phyloP scores from a whole-genome alignment of 2,797 vertebrate genomes.

The Mastacembelus armatus region DNA sequence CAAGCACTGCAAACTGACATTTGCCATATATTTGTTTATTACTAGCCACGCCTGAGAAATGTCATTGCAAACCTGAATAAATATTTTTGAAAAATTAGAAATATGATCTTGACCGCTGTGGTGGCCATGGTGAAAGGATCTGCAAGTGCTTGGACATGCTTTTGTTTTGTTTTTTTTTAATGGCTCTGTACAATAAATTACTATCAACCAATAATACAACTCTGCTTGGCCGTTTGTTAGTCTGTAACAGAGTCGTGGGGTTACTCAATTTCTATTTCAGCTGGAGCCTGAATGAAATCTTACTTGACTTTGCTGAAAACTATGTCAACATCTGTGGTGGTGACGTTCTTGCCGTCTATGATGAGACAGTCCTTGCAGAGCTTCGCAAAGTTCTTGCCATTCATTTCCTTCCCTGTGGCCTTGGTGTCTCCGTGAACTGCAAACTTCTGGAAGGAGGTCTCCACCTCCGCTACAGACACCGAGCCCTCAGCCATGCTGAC shows the following conservation, averaged over 20 bases:
- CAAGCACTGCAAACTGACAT: background rate
- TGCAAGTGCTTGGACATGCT: background rate
- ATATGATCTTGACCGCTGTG: background rate
- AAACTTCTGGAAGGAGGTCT: slow-evolving; percentile 86
- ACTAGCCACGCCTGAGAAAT: background rate
- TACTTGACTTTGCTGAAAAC: slow-evolving; percentile 94
- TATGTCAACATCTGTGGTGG: slow-evolving; percentile 88
- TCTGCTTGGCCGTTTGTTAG: background rate
- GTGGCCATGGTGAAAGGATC: background rate
- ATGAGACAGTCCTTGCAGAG: slow-evolving; percentile 90
- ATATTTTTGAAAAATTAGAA: background rate
- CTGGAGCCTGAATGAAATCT: slow-evolving; percentile 35
- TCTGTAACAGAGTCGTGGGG: no score
- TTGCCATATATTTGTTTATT: background rate
- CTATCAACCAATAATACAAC: background rate
- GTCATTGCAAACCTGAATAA: background rate
- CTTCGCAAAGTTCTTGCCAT: slow-evolving; percentile 91
- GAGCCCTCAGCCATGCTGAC: slow-evolving; percentile 80
- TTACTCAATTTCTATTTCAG: no score
- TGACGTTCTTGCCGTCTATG: slow-evolving; percentile 88
- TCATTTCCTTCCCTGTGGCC: slow-evolving; percentile 85
- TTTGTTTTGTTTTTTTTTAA: no score
- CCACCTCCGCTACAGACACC: slow-evolving; percentile 70
- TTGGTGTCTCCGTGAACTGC: slow-evolving; percentile 86
- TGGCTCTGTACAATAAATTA: no score